Conservation (phyloP, 2,113 vertebrate species). For the Electrona antarctica region DNA sequence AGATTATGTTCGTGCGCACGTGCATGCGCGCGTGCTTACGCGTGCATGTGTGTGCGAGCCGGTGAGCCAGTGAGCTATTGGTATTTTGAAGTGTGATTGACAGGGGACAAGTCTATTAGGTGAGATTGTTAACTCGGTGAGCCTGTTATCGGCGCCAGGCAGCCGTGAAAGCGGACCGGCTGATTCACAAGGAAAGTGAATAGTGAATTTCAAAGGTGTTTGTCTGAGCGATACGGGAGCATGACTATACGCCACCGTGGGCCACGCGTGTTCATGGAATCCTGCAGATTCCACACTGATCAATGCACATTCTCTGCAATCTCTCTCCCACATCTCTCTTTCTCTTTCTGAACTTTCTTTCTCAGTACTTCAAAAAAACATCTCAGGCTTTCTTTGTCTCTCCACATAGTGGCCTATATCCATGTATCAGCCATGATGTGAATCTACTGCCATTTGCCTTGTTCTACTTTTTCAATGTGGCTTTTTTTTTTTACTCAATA, state of each 20-base stretch:
- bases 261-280: conserved; percentile 48
- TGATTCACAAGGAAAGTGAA: conserved; percentile 77
- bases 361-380: conserved; percentile 19
- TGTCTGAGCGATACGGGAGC: conserved; percentile 76
- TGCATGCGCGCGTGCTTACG: conserved; percentile 18
- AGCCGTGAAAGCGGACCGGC: conserved; percentile 75
- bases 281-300: conserved; percentile 65
- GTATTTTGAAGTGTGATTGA: conserved; percentile 81
- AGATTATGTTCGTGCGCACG: conserved; percentile 2
- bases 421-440: too few species aligned
- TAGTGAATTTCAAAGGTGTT: conserved; percentile 83
- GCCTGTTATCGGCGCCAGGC: conserved; percentile 81
- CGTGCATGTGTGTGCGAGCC: conserved; percentile 6
- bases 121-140: conserved; percentile 80
- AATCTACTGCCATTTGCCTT: too few species aligned
- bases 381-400: conserved; percentile 25
- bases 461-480: too few species aligned
- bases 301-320: conserved; percentile 61
- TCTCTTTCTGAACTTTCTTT: neutral
- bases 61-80: conserved; percentile 56
- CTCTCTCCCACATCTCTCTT: neutral
- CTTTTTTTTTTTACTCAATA: too few species aligned
- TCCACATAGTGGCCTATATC: conserved; percentile 3
- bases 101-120: conserved; percentile 82
- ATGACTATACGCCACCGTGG: conserved; percentile 56